Evolutionary conservation across 2,797 vertebrate genomes (phyloP).

Genomic region (Pseudochirops cupreus): DNA sequence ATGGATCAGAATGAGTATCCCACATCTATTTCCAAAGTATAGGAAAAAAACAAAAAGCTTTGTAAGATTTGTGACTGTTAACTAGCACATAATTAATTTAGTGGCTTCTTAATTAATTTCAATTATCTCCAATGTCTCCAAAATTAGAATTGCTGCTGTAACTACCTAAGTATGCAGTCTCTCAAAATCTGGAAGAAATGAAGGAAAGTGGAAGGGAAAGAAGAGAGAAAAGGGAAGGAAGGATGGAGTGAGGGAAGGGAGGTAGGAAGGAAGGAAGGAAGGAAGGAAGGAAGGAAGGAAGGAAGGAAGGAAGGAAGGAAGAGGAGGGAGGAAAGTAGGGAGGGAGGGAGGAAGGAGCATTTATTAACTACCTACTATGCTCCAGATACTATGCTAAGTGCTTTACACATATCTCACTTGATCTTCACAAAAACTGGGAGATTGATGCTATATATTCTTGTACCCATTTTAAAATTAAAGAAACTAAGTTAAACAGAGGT

Average conservation of each 20-base stretch:
- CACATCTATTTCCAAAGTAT: not conserved
- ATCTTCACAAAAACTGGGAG: not conserved
- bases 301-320: too few species aligned
- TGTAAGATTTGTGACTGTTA: not conserved
- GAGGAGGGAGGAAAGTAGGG: not conserved
- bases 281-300: not conserved
- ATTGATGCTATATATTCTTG: not conserved
- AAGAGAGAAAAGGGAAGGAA: not conserved
- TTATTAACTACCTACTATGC: not conserved
- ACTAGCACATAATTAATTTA: not conserved
- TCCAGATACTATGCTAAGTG: not conserved
- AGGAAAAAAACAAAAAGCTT: not conserved
- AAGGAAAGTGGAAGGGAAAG: not conserved
- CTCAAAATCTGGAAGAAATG: not conserved
- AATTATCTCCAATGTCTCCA: not conserved
- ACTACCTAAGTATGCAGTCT: not conserved
- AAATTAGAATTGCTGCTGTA: not conserved
- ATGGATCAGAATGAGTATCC: not conserved
- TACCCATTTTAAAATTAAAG: not conserved
- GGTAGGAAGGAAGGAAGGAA: too few species aligned
- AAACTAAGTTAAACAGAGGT: not conserved
- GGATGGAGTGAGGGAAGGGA: not conserved
- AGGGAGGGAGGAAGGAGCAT: not conserved
- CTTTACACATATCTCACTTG: not conserved
- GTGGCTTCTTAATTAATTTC: not conserved